Evolutionary conservation across 2,888 invertebrate genomes (phyloP).

Genomic region (Homarus gammarus): DNA sequence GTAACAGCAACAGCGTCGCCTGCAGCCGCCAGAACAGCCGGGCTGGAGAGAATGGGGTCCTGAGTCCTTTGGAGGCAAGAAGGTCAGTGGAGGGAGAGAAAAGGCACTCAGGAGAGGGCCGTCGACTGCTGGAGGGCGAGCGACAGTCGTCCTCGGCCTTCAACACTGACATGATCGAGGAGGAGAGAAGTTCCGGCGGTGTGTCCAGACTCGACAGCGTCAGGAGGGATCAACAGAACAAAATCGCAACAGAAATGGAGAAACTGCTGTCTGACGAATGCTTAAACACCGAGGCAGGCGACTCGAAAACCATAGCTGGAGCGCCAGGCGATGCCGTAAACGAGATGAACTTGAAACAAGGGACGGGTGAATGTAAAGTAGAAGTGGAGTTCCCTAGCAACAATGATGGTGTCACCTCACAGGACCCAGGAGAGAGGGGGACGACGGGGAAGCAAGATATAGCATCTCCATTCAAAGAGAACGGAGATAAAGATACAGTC

Average conservation of each 20-base stretch:
- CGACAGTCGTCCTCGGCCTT: constrained; percentile 11
- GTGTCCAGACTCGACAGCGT: constrained; percentile 17
- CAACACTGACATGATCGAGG: constrained; percentile 42
- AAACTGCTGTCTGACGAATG: constrained; percentile 27
- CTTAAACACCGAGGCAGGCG: too few relatives aligned
- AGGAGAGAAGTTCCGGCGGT: constrained; percentile 27
- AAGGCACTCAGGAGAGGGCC: constrained; percentile 41
- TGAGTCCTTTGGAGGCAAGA: background rate
- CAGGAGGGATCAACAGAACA: constrained; percentile 24
- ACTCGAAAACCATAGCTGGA: too few relatives aligned
- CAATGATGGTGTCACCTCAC: too few relatives aligned
- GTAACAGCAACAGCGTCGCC: constrained; percentile 34
- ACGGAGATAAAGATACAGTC: background rate
- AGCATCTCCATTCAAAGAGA: constrained; percentile 20
- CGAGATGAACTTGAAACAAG: too few relatives aligned
- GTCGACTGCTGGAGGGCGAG: constrained; percentile 42
- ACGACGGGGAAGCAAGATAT: too few relatives aligned
- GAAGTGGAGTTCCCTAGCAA: too few relatives aligned
- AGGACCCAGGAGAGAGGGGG: too few relatives aligned
- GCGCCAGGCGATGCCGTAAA: too few relatives aligned
- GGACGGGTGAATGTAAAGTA: too few relatives aligned
- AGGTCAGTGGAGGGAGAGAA: constrained; percentile 39
- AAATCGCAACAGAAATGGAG: constrained; percentile 42
- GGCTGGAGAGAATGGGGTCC: constrained; percentile 20
- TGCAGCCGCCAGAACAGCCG: constrained; percentile 61